Conservation (phyloP, 2,113 vertebrate species). For the Vulpes ferrilata region DNA sequence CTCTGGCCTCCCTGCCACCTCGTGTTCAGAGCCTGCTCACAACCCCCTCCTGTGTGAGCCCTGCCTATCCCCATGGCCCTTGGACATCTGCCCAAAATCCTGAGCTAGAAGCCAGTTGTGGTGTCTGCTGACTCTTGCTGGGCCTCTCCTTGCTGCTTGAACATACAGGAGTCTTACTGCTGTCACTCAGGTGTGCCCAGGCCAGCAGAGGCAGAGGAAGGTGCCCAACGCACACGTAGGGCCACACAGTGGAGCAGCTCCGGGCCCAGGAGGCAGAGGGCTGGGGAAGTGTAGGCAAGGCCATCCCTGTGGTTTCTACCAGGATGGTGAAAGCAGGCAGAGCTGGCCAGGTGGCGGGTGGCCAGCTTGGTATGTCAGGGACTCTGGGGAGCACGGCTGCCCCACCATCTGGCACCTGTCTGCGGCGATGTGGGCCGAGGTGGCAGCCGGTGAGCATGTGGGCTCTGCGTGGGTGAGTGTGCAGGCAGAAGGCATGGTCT, state of each 20-base stretch:
- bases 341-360: neutral
- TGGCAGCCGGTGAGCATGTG: neutral
- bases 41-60: neutral
- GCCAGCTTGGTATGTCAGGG: neutral
- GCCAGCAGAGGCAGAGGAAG: neutral
- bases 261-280: neutral
- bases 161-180: neutral
- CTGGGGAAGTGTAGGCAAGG: neutral
- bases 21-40: neutral
- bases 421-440: neutral
- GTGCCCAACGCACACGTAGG: fast-evolving
- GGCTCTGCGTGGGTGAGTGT: neutral
- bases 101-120: neutral
- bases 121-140: neutral
- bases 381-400: neutral
- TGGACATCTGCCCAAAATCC: neutral
- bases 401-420: neutral
- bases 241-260: neutral
- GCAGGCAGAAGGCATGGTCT: too few species aligned
- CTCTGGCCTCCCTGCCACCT: neutral
- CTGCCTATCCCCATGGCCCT: neutral
- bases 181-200: neutral
- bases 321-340: neutral
- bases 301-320: too few species aligned
- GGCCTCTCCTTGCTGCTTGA: neutral